Percentiles rank a stretch among this genome's conserved stretches.
Evolutionary conservation across 2,113 vertebrate species (phyloP).

Genomic region (Notothenia rossii): DNA sequence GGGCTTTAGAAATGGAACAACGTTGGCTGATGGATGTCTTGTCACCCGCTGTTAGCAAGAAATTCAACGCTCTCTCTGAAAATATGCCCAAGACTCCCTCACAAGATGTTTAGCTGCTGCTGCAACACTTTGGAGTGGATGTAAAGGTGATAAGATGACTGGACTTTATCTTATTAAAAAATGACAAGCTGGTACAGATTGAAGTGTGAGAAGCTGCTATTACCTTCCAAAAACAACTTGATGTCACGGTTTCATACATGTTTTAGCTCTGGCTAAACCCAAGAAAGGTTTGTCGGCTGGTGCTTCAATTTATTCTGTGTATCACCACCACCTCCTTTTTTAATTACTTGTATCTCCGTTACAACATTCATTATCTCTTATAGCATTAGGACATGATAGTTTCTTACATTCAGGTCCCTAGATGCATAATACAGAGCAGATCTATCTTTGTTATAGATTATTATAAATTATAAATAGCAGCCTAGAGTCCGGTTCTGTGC

Average conservation of each 20-base stretch:
- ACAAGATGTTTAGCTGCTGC: constrained; percentile 39
- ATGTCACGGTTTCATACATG: background rate
- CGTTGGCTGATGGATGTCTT: constrained; percentile 66
- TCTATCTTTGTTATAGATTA: background rate
- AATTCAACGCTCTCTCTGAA: constrained; percentile 41
- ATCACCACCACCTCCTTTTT: background rate
- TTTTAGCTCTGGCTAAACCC: too few relatives aligned
- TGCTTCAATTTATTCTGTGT: background rate
- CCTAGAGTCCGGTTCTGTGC: too few relatives aligned
- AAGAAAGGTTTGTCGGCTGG: background rate
- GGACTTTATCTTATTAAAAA: background rate
- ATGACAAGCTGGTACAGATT: background rate
- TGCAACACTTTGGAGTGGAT: constrained; percentile 25
- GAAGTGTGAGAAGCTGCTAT: constrained; percentile 6
- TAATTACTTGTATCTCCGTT: background rate
- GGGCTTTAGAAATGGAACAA: constrained; percentile 54
- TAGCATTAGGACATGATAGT: background rate
- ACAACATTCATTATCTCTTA: background rate
- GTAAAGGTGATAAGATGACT: background rate
- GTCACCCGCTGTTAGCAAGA: constrained; percentile 58
- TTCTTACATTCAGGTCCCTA: background rate
- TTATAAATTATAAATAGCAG: too few relatives aligned
- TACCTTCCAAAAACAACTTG: background rate
- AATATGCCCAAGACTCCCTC: constrained; percentile 42
- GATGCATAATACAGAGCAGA: background rate